These are phyloP conservation scores for Urocynchramus pylzowi DNA, from an alignment of 2,113 vertebrate genomes.

Conservation along the genomic window DNA sequence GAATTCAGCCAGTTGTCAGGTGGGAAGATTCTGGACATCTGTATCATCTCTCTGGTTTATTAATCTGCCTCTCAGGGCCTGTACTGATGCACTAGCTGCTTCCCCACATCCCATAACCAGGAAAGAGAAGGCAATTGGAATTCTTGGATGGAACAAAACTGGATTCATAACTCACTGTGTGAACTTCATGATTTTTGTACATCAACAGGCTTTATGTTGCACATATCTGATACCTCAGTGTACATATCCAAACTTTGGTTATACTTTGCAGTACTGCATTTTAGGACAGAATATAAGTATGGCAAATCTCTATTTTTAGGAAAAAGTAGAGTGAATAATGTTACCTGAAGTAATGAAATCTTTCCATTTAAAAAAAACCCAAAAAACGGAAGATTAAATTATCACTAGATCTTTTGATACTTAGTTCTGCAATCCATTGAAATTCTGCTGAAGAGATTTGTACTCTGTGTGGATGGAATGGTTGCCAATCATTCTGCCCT, in stretches of 20 bases:
- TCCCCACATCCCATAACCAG: neutral
- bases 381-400: neutral
- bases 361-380: too few relatives aligned
- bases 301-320: neutral
- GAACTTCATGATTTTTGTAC: neutral
- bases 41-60: neutral
- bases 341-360: too few relatives aligned
- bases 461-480: slow-evolving; percentile 34
- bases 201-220: neutral
- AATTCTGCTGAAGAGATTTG: slow-evolving; percentile 50
- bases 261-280: neutral
- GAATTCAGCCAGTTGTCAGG: neutral
- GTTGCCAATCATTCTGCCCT: slow-evolving; percentile 50
- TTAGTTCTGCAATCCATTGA: neutral
- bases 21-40: neutral
- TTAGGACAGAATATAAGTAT: neutral
- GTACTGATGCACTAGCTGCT: neutral
- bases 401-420: neutral
- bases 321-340: neutral
- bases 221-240: neutral
- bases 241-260: neutral
- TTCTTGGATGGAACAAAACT: neutral
- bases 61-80: neutral
- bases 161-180: neutral
- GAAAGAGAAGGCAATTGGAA: neutral